A percentile compares a stretch with the other conserved stretches of the same genome.
phyloP scores from a whole-genome alignment of 2,113 vertebrate species.

The Puntigrus tetrazona region DNA sequence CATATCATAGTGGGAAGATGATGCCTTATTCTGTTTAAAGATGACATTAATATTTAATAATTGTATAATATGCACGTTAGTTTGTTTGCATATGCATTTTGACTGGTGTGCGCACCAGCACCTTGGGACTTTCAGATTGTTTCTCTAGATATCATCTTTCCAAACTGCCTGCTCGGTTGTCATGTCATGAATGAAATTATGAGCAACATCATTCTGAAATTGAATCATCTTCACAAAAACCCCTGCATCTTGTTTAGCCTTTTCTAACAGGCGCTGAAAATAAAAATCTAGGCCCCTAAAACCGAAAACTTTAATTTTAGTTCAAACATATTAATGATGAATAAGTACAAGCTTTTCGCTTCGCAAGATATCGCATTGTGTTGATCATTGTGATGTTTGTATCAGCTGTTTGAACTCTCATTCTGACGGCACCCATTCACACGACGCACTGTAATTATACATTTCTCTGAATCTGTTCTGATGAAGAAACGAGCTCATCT shows the following conservation, averaged over 20 bases:
- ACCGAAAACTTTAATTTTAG: neutral
- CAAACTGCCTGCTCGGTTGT: neutral
- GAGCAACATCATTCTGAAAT: neutral
- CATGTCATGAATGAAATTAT: neutral
- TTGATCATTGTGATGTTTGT: neutral
- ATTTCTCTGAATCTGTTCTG: neutral
- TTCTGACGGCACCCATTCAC: neutral
- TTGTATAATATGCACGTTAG: neutral
- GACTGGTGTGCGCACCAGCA: neutral
- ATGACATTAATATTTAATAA: neutral
- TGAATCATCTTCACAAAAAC: neutral
- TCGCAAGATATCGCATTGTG: neutral
- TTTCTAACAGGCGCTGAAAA: neutral
- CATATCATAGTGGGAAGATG: neutral
- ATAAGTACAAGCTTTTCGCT: neutral
- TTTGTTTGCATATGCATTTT: neutral
- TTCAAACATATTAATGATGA: neutral
- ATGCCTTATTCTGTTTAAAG: neutral
- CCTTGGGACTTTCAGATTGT: neutral
- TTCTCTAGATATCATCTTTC: conserved; percentile 36
- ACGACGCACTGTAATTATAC: no score
- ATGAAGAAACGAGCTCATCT: neutral
- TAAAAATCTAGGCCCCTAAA: neutral
- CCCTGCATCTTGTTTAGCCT: neutral
- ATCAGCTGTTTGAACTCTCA: neutral